phyloP scores from a whole-genome alignment of 1,140 invertebrate species.

The Melipona quadrifasciata region DNA sequence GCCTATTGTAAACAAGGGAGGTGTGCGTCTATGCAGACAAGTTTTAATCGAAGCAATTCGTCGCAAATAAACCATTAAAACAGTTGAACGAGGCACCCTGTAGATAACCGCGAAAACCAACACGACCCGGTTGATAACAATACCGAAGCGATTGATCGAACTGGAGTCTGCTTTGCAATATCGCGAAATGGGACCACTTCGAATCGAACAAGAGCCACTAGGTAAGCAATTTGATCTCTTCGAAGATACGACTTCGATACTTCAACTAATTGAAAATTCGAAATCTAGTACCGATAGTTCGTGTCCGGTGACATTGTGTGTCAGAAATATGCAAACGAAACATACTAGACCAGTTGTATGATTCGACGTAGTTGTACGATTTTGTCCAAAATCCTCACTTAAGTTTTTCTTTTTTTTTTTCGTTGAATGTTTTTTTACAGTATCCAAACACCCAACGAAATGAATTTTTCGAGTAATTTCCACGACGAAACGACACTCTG shows the following conservation, averaged over 20 bases:
- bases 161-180: neutral
- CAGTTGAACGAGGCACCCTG: neutral
- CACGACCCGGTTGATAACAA: neutral
- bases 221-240: neutral
- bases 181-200: neutral
- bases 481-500: neutral
- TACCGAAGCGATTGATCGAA: conserved; percentile 1
- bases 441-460: neutral
- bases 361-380: neutral
- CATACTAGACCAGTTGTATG: neutral
- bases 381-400: neutral
- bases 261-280: neutral
- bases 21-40: neutral
- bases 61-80: neutral
- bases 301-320: neutral
- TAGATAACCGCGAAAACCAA: neutral
- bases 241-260: neutral
- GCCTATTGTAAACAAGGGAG: neutral
- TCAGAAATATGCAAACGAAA: neutral
- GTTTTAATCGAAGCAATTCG: neutral
- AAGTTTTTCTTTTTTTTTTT: too few relatives aligned
- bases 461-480: neutral
- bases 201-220: neutral
- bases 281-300: neutral
- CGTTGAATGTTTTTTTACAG: too few relatives aligned